phyloP scores from a whole-genome alignment of 2,888 invertebrate genomes.

The Drosophila picticornis region DNA sequence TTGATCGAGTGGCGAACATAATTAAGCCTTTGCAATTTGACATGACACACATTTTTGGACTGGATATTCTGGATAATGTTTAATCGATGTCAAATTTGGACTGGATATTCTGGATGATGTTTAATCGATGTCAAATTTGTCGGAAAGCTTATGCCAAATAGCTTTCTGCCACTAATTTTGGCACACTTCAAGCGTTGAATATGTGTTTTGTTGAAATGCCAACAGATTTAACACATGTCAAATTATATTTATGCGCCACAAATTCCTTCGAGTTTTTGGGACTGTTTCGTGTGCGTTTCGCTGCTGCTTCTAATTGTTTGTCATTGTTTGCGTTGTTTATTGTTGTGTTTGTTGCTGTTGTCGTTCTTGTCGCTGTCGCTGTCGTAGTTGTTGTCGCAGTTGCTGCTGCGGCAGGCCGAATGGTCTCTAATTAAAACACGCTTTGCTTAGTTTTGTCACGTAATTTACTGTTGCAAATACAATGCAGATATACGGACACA shows the following conservation, averaged over 20 bases:
- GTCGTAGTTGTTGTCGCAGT: neutral
- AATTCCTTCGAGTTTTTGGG: neutral
- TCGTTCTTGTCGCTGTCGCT: neutral
- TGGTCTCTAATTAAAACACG: constrained; percentile 50
- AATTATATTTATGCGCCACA: constrained; percentile 12
- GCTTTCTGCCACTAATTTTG: neutral
- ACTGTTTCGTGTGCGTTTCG: neutral
- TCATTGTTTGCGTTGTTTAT: neutral
- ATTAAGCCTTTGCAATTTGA: too few species aligned
- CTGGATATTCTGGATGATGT: too few species aligned
- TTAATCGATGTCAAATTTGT: neutral
- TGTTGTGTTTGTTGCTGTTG: neutral
- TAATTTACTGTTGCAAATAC: constrained; percentile 53
- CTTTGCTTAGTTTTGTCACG: constrained; percentile 54
- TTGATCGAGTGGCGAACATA: neutral
- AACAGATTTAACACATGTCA: neutral
- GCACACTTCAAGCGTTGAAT: neutral
- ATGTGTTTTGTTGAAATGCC: neutral
- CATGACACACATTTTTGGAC: too few species aligned
- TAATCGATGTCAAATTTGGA: too few species aligned
- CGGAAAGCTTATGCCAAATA: neutral
- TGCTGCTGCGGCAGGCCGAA: constrained; percentile 13
- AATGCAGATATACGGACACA: constrained; percentile 20
- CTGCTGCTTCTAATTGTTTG: constrained; percentile 9
- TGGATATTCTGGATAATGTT: too few species aligned